These are phyloP conservation scores for Colletes gigas DNA, from an alignment of 1,140 invertebrate genomes.

Conservation along the genomic window DNA sequence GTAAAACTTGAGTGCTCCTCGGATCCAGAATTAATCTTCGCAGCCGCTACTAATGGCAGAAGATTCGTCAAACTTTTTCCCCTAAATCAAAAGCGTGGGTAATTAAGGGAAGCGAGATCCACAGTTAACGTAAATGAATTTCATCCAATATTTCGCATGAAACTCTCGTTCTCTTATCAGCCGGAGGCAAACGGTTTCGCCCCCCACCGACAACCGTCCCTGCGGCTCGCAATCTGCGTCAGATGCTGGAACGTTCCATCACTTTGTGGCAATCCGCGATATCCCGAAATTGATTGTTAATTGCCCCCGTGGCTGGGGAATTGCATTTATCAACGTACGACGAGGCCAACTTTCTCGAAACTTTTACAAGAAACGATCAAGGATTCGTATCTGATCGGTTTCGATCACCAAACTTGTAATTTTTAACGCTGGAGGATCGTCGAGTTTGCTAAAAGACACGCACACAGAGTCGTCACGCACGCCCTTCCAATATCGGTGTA, in stretches of 20 bases:
- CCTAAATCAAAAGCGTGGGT: not conserved
- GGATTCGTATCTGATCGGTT: no score
- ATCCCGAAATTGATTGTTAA: not conserved
- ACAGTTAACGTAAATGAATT: slow-evolving; percentile 29
- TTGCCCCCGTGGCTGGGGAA: not conserved
- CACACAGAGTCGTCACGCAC: not conserved
- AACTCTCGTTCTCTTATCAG: slow-evolving; percentile 9
- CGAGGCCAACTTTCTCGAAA: no score
- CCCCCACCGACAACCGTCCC: no score
- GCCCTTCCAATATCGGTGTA: slow-evolving; percentile 32
- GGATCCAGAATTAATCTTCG: slow-evolving; percentile 11
- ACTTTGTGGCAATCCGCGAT: not conserved
- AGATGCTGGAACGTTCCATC: not conserved
- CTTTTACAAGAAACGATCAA: no score
- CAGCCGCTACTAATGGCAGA: not conserved
- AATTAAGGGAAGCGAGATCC: slow-evolving; percentile 19
- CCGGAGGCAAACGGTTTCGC: not conserved
- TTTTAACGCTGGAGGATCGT: no score
- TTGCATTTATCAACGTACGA: no score
- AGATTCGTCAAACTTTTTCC: slow-evolving; percentile 14
- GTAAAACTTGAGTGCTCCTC: not conserved
- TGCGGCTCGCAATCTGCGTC: not conserved
- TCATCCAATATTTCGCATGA: slow-evolving; percentile 18
- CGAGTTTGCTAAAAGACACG: not conserved
- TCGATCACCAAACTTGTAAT: no score